Percentiles rank a stretch among this genome's conserved stretches.
These are phyloP conservation scores for Cryptoprocta ferox DNA, from an alignment of 2,797 vertebrate genomes.

Conservation along the genomic window DNA sequence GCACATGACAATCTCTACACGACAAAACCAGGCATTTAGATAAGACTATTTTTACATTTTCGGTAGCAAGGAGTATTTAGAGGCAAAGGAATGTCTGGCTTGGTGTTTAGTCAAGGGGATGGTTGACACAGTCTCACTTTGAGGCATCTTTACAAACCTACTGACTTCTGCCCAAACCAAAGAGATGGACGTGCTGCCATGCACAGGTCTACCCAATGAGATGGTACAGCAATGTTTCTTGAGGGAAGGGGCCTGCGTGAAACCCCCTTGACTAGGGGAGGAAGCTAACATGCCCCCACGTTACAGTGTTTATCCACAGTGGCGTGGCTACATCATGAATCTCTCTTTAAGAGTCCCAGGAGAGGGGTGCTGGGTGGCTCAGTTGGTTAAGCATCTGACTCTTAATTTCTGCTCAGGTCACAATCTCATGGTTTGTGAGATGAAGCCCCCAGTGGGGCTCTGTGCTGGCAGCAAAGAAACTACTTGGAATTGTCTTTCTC, in stretches of 20 bases:
- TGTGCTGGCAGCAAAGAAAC: no score
- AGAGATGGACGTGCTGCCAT: neutral
- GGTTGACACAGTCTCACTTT: neutral
- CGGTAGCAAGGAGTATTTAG: neutral
- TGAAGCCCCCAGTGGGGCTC: no score
- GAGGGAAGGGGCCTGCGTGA: neutral
- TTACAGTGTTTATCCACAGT: neutral
- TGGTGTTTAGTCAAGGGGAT: neutral
- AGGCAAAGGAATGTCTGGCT: neutral
- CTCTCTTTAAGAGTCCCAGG: neutral
- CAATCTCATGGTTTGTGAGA: no score
- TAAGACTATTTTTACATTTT: neutral
- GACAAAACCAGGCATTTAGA: neutral
- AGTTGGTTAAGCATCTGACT: no score
- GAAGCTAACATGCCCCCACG: neutral
- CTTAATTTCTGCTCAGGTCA: no score
- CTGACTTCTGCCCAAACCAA: neutral
- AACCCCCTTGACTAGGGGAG: neutral
- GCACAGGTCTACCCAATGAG: neutral
- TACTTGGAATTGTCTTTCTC: no score
- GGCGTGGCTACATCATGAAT: neutral
- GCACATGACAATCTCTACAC: neutral
- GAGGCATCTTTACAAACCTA: neutral
- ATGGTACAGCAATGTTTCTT: neutral
- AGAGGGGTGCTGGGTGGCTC: neutral